Percentiles rank a stretch among this genome's conserved stretches.
Evolutionary conservation across 2,888 invertebrate species (phyloP).

Genomic region (Sphecodes monilicornis): DNA sequence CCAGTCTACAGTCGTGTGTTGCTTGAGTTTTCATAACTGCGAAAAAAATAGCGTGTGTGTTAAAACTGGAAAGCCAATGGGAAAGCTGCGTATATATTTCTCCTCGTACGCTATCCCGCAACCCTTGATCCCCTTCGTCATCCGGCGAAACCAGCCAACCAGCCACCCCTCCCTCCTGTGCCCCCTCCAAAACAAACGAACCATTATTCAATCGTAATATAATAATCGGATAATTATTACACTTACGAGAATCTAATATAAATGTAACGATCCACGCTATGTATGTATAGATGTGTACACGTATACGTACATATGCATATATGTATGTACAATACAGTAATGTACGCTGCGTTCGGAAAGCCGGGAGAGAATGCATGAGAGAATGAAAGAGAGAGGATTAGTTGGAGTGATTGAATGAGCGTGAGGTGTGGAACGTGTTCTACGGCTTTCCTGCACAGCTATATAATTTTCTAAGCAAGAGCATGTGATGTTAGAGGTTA

Average conservation of each 20-base stretch:
- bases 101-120: slow-evolving; percentile 41
- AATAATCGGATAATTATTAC: slow-evolving; percentile 65
- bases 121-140: background rate
- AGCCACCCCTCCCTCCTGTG: background rate
- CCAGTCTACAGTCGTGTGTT: slow-evolving; percentile 79
- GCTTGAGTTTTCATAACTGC: slow-evolving; percentile 79
- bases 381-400: background rate
- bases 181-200: slow-evolving; percentile 29
- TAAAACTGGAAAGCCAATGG: slow-evolving; percentile 61
- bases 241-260: slow-evolving; percentile 64
- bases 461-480: slow-evolving; percentile 73
- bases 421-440: background rate
- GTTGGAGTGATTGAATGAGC: background rate
- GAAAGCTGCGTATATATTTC: slow-evolving; percentile 57
- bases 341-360: slow-evolving; percentile 50
- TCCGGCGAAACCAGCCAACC: slow-evolving; percentile 3
- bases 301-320: slow-evolving; percentile 39
- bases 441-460: slow-evolving; percentile 66
- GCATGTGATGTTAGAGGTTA: slow-evolving; percentile 79
- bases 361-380: slow-evolving; percentile 36
- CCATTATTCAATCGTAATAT: slow-evolving; percentile 62
- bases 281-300: slow-evolving; percentile 57
- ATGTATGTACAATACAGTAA: slow-evolving; percentile 51
- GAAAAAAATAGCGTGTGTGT: slow-evolving; percentile 74
- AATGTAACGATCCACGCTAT: slow-evolving; percentile 54